phyloP scores from a whole-genome alignment of 2,113 vertebrate genomes.

The Dromas ardeola region DNA sequence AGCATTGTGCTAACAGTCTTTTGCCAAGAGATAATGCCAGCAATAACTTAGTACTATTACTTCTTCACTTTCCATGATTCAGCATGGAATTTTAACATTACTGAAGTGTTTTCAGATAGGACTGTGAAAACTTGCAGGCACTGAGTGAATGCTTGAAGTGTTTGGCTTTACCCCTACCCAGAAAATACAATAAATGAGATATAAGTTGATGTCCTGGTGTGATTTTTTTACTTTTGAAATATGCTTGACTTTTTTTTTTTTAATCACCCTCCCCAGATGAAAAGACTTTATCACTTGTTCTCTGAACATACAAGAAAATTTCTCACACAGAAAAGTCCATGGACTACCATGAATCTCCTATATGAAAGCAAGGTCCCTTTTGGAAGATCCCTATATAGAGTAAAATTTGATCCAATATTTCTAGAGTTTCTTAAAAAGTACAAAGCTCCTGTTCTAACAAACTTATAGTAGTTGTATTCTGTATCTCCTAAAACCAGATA shows the following conservation, averaged over 20 bases:
- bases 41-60: background rate
- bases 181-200: background rate
- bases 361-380: background rate
- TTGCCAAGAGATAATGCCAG: background rate
- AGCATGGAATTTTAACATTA: background rate
- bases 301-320: background rate
- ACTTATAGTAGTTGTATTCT: background rate
- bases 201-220: background rate
- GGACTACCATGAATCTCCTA: background rate
- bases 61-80: background rate
- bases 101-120: background rate
- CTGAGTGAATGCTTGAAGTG: background rate
- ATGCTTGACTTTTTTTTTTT: background rate
- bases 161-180: background rate
- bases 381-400: background rate
- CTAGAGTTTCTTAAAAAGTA: background rate
- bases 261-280: background rate
- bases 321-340: background rate
- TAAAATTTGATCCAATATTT: background rate
- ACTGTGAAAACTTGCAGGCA: background rate
- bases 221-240: background rate
- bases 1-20: background rate
- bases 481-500: background rate
- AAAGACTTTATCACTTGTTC: background rate
- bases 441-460: background rate